Evolutionary conservation across 2,888 invertebrate genomes (phyloP), one percentile per base, ranked within the genome.

Genomic region (Oxyteleia sp.): DNA sequence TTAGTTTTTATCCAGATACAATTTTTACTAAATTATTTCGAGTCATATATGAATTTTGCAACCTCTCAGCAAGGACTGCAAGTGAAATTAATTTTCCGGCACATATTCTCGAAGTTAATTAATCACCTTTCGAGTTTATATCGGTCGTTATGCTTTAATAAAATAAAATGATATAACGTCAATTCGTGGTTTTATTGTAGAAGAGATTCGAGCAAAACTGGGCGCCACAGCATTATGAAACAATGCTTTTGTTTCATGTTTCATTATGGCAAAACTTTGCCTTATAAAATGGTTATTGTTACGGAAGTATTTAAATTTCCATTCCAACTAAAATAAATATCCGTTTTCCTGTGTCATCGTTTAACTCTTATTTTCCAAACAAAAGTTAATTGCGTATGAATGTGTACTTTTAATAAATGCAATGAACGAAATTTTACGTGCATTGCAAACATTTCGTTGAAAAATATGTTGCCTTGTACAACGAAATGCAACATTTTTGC

Each of bases 21-120:
- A n/a, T n/a, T n/a, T n/a, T n/a, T n/a, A n/a, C n/a, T n/a, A n/a
- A n/a, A n/a, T n/a, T n/a, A n/a, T 43, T 43, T 43, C 15, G 43
- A 15, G 13, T 43, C 43, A 43, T 13, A 2, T 10, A n/a, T 38
- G n/a, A 8, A 38, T 43, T 13, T 43, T 43, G 43, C 4, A n/a
- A 13, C 15, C 10, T 3, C 43, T 3, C 13, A n/a, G n/a, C n/a
- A n/a, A n/a, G n/a, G 15, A 2, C 13, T 7, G 1, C 43, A n/a
- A 7, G 2, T 13, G 16, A 43, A 43, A 59, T 71, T 71, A 32
- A 68, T 68, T 68, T 43, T 35, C 26, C 47, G 35, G 15, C 57
- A 59, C 59, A 49, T 59, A 71, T 71, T 71, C 11, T 23, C 7
- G 38, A 41, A 18, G 29, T 45, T 69, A 45, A 69, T 69, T 57